Conservation (phyloP, 2,888 invertebrate genomes). For the Oasisia sp. region DNA sequence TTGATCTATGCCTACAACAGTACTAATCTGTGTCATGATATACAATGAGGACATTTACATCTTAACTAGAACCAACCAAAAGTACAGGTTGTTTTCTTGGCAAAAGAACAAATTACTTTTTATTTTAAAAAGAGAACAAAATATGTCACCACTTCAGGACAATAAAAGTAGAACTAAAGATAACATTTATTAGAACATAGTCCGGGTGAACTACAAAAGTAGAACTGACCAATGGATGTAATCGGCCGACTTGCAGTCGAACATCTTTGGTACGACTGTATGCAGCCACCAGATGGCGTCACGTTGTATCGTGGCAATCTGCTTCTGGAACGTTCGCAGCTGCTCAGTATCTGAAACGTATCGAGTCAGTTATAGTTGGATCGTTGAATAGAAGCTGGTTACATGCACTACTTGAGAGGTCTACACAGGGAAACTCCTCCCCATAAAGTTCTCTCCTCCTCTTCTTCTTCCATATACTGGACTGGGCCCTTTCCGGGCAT, state of each 20-base stretch:
- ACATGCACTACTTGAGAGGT: not conserved
- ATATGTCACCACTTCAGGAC: too few species aligned
- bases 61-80: too few species aligned
- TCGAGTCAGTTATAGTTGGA: slow-evolving; percentile 27
- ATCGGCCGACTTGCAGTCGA: slow-evolving; percentile 77
- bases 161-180: not conserved
- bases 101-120: too few species aligned
- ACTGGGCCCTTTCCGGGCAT: too few species aligned
- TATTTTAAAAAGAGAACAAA: too few species aligned
- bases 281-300: slow-evolving; percentile 91
- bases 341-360: slow-evolving; percentile 57
- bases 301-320: slow-evolving; percentile 77
- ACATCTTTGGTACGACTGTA: slow-evolving; percentile 80
- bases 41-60: too few species aligned
- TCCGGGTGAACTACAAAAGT: not conserved
- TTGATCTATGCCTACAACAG: too few species aligned
- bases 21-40: too few species aligned
- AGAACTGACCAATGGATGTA: slow-evolving; percentile 71
- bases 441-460: not conserved
- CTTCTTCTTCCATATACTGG: too few species aligned
- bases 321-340: slow-evolving; percentile 67
- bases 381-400: not conserved
- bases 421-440: not conserved
- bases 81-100: too few species aligned
- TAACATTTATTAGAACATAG: not conserved